Percentiles rank a stretch among this genome's conserved stretches.
Evolutionary conservation across 2,888 invertebrate genomes (phyloP).

Genomic region (Graphium colonna): DNA sequence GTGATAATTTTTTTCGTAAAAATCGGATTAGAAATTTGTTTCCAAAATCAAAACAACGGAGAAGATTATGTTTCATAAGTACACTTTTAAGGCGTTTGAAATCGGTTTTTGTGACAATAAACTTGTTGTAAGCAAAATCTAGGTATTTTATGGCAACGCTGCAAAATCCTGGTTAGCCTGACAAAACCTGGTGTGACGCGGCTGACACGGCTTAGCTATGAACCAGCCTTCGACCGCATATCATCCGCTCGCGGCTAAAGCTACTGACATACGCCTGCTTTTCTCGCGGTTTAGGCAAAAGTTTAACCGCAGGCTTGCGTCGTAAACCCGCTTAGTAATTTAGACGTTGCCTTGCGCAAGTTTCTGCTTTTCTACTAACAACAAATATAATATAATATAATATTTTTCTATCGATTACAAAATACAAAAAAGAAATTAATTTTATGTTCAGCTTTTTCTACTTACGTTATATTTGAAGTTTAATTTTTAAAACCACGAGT

Average conservation of each 20-base stretch:
- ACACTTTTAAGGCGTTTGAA: too few relatives aligned
- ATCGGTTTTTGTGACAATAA: too few relatives aligned
- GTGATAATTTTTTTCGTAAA: too few relatives aligned
- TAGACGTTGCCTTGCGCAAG: constrained; percentile 30
- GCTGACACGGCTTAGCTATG: constrained; percentile 21
- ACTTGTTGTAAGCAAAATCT: constrained; percentile 21
- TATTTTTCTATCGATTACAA: too few relatives aligned
- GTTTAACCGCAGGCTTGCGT: constrained; percentile 46
- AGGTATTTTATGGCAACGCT: constrained; percentile 15
- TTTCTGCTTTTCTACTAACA: constrained; percentile 4
- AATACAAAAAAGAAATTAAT: too few relatives aligned
- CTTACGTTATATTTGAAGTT: too few relatives aligned
- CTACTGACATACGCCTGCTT: constrained; percentile 52
- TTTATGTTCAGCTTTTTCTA: too few relatives aligned
- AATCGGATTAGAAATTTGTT: too few relatives aligned
- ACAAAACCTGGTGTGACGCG: constrained; percentile 9
- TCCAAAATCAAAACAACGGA: too few relatives aligned
- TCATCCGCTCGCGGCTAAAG: constrained; percentile 55
- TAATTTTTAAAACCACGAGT: too few relatives aligned
- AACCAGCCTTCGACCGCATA: constrained; percentile 49
- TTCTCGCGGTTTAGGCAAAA: constrained; percentile 53
- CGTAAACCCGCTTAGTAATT: constrained; percentile 41
- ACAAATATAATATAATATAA: background rate
- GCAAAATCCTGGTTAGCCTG: constrained; percentile 21
- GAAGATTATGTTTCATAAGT: too few relatives aligned